Evolutionary conservation across 2,888 invertebrate genomes (phyloP).

Genomic region (Junonia oenone): DNA sequence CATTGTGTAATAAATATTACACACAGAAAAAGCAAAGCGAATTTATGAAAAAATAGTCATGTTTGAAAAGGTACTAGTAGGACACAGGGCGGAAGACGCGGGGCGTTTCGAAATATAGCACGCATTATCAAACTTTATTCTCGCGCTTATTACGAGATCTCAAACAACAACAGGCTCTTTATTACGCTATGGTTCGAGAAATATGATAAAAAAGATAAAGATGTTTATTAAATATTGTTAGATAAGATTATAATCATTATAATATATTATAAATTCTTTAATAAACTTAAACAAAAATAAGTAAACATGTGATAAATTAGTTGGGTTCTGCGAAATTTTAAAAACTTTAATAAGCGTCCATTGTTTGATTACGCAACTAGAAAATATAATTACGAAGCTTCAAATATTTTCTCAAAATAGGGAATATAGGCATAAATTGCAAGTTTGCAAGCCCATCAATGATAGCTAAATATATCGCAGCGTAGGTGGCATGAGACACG

Average conservation of each 20-base stretch:
- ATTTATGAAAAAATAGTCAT: neutral
- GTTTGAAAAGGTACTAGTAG: constrained; percentile 16
- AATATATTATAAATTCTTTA: too few species aligned
- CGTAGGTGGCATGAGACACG: constrained; percentile 28
- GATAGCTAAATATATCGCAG: constrained; percentile 19
- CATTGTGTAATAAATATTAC: too few species aligned
- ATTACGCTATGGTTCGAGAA: neutral
- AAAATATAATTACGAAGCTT: neutral
- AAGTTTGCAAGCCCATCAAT: constrained; percentile 7
- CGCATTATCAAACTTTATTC: constrained; percentile 53
- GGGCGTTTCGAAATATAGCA: constrained; percentile 68
- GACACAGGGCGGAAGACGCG: constrained; percentile 57
- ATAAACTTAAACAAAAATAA: neutral
- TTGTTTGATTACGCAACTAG: neutral
- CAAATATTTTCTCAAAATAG: neutral
- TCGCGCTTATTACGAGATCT: constrained; percentile 38
- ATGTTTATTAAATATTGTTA: constrained; percentile 2
- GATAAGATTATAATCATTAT: neutral
- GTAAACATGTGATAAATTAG: neutral
- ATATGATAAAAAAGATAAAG: constrained; percentile 7
- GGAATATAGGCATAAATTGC: too few species aligned
- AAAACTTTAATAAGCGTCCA: too few species aligned
- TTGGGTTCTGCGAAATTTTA: too few species aligned
- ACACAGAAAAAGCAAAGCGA: neutral
- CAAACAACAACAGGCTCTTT: constrained; percentile 2